Percentiles rank a stretch among this genome's conserved stretches.
These are phyloP conservation scores for Drosophila atroscutellata DNA, from an alignment of 2,888 invertebrate genomes.

Conservation along the genomic window DNA sequence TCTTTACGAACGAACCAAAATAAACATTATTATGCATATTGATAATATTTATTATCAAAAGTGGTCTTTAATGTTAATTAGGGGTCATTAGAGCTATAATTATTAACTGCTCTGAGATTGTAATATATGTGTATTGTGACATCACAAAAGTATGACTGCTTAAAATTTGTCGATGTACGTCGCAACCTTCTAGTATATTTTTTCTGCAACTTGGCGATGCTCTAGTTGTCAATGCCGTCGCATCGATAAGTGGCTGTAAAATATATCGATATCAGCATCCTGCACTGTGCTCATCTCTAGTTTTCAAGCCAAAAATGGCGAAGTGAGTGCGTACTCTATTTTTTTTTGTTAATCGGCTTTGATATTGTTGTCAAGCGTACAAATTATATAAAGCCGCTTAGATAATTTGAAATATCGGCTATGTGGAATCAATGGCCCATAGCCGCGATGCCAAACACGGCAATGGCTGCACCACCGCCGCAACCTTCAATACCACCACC, in stretches of 20 bases:
- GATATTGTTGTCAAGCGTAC: not conserved
- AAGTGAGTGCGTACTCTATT: conserved; percentile 47
- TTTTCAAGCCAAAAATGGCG: conserved; percentile 80
- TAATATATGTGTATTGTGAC: not conserved
- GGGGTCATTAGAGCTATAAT: not conserved
- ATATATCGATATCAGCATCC: conserved; percentile 8
- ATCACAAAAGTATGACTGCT: not conserved
- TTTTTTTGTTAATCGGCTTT: conserved; percentile 22
- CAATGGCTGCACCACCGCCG: conserved; percentile 61
- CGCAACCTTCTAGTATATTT: not conserved
- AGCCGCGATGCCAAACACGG: conserved; percentile 38
- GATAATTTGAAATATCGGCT: conserved; percentile 24
- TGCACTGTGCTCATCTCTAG: conserved; percentile 51
- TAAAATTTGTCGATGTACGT: not conserved
- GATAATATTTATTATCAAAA: not conserved
- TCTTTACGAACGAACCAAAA: too few relatives aligned
- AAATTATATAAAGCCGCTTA: conserved; percentile 38
- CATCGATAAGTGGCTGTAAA: not conserved
- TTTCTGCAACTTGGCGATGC: not conserved
- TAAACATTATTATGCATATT: not conserved
- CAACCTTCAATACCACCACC: conserved; percentile 73
- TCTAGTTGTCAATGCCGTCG: not conserved
- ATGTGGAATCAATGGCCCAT: conserved; percentile 83
- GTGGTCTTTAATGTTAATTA: not conserved
- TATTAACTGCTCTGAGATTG: not conserved